Base-by-base conservation (phyloP, 2,888 invertebrate genomes). In the Conchocele bisecta region DNA sequence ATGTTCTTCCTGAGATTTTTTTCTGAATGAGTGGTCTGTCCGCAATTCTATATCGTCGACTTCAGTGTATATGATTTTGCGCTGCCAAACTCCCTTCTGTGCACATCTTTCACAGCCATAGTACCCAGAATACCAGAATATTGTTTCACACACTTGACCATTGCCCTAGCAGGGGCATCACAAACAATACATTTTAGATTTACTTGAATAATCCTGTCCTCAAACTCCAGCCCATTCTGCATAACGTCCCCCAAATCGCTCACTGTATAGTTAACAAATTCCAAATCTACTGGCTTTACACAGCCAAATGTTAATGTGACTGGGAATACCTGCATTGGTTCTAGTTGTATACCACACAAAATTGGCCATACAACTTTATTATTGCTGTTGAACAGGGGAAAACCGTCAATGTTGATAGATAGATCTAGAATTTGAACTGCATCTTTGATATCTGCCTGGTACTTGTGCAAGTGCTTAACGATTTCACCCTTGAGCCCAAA, bases 81-180 rank as follows among this genome's bases (percentile, higher is more conserved):
- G 41, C 2, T 31, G 4, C 44, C 54, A 50, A n/a, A 46, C 46
- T 46, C 65, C 70, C 20, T 44, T 51, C 37, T 65, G 65, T 24
- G 5, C 20, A 37, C 74, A 75, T 15, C 51, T 37, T 13, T 75
- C 75, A 76, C 75, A 76, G 4, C 60, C 63, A 57, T 54, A 64
- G 35, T 68, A 77, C 15, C 75, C 75, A 28, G 42, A 44, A 26
- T 58, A n/a, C n/a, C n/a, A n/a, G n/a, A n/a, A n/a, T n/a, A 46
- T 13, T 42, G 29, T 20, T 58, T 42, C 13, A 44, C 26, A 20
- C 46, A 44, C 24, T 44, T 44, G 22, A 44, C 33, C 9, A 44
- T 9, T 28, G 58, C 58, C 11, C 29, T 29, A 17, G 44, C 58
- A 22, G 58, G 58, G 29, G 46, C 58, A 58, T 58, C 58, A 31